These are phyloP conservation scores for Garrulus glandarius DNA, from an alignment of 2,797 vertebrate species.

Conservation along the genomic window DNA sequence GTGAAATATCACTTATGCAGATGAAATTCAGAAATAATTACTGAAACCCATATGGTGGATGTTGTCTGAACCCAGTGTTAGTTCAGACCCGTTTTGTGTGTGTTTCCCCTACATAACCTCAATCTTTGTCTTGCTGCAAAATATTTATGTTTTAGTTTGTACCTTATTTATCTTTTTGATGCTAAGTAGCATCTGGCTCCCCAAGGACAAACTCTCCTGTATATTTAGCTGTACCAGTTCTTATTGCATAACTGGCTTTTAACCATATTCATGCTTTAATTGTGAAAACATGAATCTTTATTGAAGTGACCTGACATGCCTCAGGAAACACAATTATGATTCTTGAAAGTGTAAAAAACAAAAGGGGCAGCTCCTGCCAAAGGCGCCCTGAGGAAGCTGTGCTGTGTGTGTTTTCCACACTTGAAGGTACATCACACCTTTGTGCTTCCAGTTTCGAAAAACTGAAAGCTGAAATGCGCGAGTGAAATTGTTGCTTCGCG, in stretches of 20 bases:
- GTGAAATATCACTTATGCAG: constrained; percentile 27
- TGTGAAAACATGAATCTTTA: constrained; percentile 14
- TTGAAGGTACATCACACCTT: not conserved
- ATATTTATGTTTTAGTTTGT: constrained; percentile 44
- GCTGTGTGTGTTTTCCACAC: not conserved
- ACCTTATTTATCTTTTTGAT: constrained; percentile 41
- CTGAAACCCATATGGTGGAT: constrained; percentile 37
- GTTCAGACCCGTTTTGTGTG: not conserved
- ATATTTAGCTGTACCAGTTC: constrained; percentile 25
- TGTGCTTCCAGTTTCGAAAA: not conserved
- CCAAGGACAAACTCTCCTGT: constrained; percentile 24
- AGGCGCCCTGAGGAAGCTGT: not conserved
- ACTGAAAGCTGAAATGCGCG: not conserved
- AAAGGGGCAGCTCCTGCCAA: constrained; percentile 1
- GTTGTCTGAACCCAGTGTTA: not conserved
- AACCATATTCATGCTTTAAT: constrained; percentile 17
- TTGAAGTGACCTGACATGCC: not conserved
- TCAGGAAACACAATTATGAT: not conserved
- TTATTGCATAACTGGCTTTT: constrained; percentile 40
- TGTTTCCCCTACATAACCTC: not conserved
- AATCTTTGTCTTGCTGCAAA: constrained; percentile 28
- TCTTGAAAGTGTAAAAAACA: constrained; percentile 37
- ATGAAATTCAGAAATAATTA: constrained; percentile 34
- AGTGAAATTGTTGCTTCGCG: not conserved
- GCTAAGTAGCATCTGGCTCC: constrained; percentile 40